Evolutionary conservation across 2,797 vertebrate species (phyloP).

Genomic region (Allobates femoralis): DNA sequence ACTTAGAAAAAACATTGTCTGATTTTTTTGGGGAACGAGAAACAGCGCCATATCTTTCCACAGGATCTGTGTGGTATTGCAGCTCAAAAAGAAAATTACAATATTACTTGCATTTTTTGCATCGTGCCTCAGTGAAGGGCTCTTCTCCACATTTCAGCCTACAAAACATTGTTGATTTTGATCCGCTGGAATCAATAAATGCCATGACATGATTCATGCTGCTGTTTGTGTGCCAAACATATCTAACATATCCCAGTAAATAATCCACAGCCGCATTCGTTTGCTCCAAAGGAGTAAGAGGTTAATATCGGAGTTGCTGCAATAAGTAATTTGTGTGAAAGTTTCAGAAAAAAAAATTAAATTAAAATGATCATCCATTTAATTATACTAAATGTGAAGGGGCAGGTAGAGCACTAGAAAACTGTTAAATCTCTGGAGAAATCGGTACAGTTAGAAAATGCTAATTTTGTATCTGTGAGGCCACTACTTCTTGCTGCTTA

Average conservation of each 20-base stretch:
- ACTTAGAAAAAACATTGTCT: no score
- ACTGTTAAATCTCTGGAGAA: not conserved
- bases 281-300: not conserved
- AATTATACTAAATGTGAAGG: not conserved
- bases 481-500: not conserved
- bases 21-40: no score
- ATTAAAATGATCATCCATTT: not conserved
- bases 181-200: not conserved
- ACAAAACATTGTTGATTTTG: not conserved
- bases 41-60: no score
- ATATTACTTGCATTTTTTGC: not conserved
- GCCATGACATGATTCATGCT: not conserved
- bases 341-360: not conserved
- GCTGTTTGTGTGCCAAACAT: not conserved
- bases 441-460: conserved; percentile 17
- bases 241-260: not conserved
- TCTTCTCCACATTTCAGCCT: not conserved
- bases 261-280: not conserved
- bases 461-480: not conserved
- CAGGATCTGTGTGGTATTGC: no score
- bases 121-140: not conserved
- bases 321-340: not conserved
- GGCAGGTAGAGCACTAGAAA: not conserved
- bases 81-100: no score
- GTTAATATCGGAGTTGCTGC: not conserved